Percentiles rank a stretch among this genome's conserved stretches.
Conservation (phyloP, 2,113 vertebrate genomes). For the Rattus rattus region DNA sequence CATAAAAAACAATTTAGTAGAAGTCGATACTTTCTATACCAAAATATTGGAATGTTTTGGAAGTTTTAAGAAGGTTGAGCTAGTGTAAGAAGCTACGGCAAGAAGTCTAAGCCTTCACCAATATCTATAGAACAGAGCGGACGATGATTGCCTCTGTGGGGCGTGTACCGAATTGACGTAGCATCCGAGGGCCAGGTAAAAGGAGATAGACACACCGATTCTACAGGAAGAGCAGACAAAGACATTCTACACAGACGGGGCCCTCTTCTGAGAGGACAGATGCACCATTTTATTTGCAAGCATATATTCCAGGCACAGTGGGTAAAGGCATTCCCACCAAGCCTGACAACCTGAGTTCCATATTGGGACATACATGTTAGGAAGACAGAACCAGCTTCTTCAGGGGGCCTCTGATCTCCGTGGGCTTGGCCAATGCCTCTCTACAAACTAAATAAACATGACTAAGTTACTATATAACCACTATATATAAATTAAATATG, state of each 20-base stretch:
- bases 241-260: neutral
- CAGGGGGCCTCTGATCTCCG: neutral
- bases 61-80: neutral
- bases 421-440: neutral
- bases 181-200: neutral
- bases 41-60: conserved; percentile 1
- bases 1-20: conserved; percentile 9
- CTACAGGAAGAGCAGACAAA: neutral
- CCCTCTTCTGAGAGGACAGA: neutral
- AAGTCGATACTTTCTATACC: neutral
- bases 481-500: neutral
- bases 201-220: neutral
- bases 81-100: neutral
- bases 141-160: neutral
- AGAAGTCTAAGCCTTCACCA: conserved; percentile 1
- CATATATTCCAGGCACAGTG: neutral
- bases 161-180: neutral
- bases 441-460: neutral
- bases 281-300: neutral
- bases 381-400: neutral
- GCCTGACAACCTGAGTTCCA: neutral
- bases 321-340: neutral
- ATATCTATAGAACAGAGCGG: neutral
- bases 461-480: neutral
- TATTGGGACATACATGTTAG: no score